These are phyloP conservation scores for Hoplodrina ambigua DNA, from an alignment of 2,888 invertebrate genomes.

Conservation along the genomic window DNA sequence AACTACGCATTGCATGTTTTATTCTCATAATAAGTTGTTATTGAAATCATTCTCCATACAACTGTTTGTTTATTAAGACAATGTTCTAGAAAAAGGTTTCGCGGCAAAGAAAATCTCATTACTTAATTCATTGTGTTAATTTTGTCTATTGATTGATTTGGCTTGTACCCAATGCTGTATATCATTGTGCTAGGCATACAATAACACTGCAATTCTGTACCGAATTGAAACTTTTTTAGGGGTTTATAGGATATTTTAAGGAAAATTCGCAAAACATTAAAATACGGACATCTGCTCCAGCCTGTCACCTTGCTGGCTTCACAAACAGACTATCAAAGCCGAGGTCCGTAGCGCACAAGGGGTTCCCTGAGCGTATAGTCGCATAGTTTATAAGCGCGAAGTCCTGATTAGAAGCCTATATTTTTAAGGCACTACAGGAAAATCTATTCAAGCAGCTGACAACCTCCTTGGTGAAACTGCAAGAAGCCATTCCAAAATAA, in stretches of 20 bases:
- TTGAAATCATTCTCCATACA: slow-evolving; percentile 2
- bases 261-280: neutral
- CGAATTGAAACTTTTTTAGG: neutral
- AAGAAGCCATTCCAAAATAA: too few relatives aligned
- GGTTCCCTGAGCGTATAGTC: too few relatives aligned
- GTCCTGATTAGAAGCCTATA: too few relatives aligned
- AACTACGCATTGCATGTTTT: slow-evolving; percentile 24
- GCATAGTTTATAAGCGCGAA: too few relatives aligned
- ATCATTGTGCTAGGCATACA: neutral
- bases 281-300: neutral
- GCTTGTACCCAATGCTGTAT: neutral
- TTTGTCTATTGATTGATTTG: neutral
- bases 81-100: slow-evolving; percentile 14
- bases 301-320: too few relatives aligned
- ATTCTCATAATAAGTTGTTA: neutral
- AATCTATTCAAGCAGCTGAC: too few relatives aligned
- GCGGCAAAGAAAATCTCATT: neutral
- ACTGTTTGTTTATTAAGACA: slow-evolving; percentile 1
- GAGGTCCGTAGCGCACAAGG: too few relatives aligned
- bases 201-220: neutral
- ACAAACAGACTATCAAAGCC: too few relatives aligned
- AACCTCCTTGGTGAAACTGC: too few relatives aligned
- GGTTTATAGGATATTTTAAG: too few relatives aligned
- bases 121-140: neutral
- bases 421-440: too few relatives aligned